These are phyloP conservation scores for Zosterops borbonicus DNA, from an alignment of 2,113 vertebrate species.

Conservation along the genomic window DNA sequence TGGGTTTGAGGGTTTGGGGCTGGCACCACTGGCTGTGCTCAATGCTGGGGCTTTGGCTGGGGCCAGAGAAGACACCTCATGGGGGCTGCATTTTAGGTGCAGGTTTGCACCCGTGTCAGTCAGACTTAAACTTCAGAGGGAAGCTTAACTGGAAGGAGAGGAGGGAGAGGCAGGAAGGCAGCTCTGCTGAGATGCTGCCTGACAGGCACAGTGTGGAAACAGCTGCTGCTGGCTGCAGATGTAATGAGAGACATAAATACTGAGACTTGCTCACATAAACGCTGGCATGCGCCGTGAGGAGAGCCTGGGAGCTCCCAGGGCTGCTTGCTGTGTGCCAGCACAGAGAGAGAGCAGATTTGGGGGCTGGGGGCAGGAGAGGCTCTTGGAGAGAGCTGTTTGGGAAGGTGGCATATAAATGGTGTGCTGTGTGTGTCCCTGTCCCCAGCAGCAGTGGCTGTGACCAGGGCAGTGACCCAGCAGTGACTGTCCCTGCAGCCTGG, in stretches of 20 bases:
- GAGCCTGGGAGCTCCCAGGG: neutral
- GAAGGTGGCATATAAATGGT: accelerated
- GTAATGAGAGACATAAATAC: slow-evolving; percentile 67
- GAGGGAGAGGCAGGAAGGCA: neutral
- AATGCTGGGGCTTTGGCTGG: neutral
- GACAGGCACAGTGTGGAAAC: slow-evolving; percentile 53
- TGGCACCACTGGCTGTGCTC: neutral
- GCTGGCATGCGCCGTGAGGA: neutral
- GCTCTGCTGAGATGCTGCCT: slow-evolving; percentile 23
- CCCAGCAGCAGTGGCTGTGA: accelerated
- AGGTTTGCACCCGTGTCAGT: accelerated
- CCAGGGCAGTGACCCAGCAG: neutral
- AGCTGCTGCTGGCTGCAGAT: slow-evolving; percentile 40
- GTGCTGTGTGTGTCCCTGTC: neutral
- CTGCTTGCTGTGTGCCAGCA: neutral
- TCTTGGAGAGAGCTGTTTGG: neutral
- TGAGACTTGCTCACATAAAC: neutral
- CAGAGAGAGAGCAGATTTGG: neutral
- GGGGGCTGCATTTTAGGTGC: neutral
- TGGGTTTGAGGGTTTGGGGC: neutral
- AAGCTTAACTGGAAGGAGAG: neutral
- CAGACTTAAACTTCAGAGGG: neutral
- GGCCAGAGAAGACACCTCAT: accelerated
- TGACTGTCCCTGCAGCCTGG: neutral
- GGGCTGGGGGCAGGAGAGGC: neutral